These are phyloP conservation scores for Columba guinea DNA, from an alignment of 2,797 vertebrate species.

Conservation along the genomic window DNA sequence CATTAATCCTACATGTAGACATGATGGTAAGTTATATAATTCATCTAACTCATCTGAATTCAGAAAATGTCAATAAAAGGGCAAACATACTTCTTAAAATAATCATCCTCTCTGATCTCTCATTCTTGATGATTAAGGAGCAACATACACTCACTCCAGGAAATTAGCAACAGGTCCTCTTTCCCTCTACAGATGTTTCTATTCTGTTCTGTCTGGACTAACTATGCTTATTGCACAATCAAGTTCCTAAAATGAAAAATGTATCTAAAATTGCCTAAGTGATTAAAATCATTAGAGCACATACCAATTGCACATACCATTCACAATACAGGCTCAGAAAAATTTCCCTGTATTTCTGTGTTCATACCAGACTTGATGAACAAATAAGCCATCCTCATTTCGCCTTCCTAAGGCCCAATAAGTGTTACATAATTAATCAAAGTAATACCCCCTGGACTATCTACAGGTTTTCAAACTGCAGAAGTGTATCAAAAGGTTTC, in stretches of 20 bases:
- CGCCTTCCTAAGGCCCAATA: background rate
- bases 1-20: rapidly evolving
- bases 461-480: background rate
- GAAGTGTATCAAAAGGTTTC: background rate
- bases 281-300: background rate
- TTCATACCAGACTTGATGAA: background rate
- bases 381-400: background rate
- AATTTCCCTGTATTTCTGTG: background rate
- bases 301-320: background rate
- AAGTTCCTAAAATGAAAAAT: background rate
- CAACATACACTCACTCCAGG: background rate
- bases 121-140: background rate
- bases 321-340: background rate
- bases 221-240: background rate
- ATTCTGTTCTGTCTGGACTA: background rate
- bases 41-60: background rate
- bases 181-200: background rate
- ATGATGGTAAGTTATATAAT: rapidly evolving
- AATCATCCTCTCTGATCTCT: background rate
- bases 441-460: background rate
- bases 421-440: background rate
- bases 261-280: background rate
- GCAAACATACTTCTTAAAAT: background rate
- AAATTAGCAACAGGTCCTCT: background rate
- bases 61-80: background rate